Conservation (phyloP, 2,888 invertebrate species). For the Eristalis tenax region DNA sequence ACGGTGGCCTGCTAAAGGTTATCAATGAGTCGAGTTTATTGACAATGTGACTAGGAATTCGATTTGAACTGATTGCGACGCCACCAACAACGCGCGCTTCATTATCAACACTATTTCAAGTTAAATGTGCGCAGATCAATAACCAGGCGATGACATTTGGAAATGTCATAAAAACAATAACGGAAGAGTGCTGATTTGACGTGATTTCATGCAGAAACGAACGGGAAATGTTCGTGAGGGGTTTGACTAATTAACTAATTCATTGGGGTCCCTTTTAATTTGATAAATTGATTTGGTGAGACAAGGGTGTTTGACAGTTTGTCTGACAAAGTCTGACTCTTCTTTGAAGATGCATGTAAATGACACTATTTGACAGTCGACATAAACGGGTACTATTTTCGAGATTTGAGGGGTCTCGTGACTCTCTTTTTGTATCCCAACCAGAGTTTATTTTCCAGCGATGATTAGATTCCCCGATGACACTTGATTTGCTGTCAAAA, state of each 20-base stretch:
- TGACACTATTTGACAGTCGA: background rate
- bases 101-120: background rate
- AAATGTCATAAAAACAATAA: background rate
- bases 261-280: background rate
- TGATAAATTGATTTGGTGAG: background rate
- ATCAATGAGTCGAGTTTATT: background rate
- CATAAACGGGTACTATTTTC: background rate
- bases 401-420: too few relatives aligned
- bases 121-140: background rate
- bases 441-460: too few relatives aligned
- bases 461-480: too few relatives aligned
- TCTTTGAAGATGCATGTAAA: background rate
- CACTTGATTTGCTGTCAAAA: too few relatives aligned
- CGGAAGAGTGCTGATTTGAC: background rate
- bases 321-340: background rate
- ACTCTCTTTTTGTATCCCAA: too few relatives aligned
- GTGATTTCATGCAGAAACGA: background rate
- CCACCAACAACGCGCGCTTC: background rate
- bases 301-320: background rate
- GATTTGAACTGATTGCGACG: background rate
- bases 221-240: background rate
- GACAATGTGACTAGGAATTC: background rate
- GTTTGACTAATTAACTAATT: background rate
- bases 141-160: background rate
- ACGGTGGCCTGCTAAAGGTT: background rate